Conservation (phyloP, 2,888 invertebrate species). For the Aphrophora alni region DNA sequence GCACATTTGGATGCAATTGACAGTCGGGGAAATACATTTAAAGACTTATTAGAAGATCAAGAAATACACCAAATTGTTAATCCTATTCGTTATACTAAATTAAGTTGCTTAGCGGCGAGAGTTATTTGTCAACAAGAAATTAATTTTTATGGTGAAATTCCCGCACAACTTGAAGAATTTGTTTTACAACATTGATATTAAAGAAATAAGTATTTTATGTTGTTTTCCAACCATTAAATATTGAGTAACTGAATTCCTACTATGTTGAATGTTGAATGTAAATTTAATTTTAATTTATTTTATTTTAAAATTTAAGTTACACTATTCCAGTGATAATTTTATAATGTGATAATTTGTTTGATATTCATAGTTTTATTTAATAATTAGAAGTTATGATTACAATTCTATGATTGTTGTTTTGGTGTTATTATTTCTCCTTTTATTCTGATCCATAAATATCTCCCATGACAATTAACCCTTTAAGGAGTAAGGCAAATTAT, state of each 20-base stretch:
- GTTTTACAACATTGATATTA: conserved; percentile 44
- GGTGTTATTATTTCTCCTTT: too few relatives aligned
- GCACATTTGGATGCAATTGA: conserved; percentile 87
- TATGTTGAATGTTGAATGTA: too few relatives aligned
- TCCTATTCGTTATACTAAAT: conserved; percentile 76
- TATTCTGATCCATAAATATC: too few relatives aligned
- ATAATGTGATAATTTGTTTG: conserved; percentile 2
- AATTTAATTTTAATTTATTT: background rate
- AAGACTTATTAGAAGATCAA: conserved; percentile 54
- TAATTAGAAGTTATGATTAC: background rate
- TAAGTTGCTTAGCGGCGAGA: conserved; percentile 87
- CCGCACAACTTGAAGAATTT: conserved; percentile 44
- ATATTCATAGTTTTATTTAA: conserved; percentile 6
- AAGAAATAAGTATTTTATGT: background rate
- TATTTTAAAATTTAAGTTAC: background rate
- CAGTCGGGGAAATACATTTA: conserved; percentile 77
- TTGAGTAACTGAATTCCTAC: too few relatives aligned
- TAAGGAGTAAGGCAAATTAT: too few relatives aligned
- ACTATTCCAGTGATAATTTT: background rate
- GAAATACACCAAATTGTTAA: conserved; percentile 66
- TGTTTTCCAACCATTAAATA: background rate
- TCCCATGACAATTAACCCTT: too few relatives aligned
- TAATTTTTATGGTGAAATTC: conserved; percentile 48
- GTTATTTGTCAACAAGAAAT: conserved; percentile 64
- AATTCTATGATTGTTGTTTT: too few relatives aligned